A percentile compares a stretch with the other conserved stretches of the same genome.
Conservation (phyloP, 2,888 invertebrate genomes). For the Lathronympha strigana region DNA sequence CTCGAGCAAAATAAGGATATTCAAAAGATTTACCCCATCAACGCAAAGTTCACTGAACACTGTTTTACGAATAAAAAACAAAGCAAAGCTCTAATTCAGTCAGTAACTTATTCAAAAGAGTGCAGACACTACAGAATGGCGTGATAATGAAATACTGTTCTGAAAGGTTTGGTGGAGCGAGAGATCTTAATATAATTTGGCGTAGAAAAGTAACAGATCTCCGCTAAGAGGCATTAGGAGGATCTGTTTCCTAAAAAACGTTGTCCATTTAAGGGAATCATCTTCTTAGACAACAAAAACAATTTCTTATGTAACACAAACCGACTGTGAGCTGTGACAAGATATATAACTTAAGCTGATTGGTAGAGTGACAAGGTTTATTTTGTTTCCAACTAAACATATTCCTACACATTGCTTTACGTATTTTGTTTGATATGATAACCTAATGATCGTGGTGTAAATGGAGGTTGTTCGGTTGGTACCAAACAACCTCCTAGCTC, state of each 20-base stretch:
- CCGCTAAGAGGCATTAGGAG: slow-evolving; percentile 31
- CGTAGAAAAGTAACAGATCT: slow-evolving; percentile 39
- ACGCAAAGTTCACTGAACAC: slow-evolving; percentile 29
- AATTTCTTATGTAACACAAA: background rate
- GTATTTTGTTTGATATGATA: background rate
- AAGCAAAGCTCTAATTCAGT: slow-evolving; percentile 34
- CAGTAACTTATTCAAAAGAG: slow-evolving; percentile 38
- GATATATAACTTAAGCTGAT: slow-evolving; percentile 5
- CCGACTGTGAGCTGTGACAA: background rate
- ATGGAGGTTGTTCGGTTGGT: too few species aligned
- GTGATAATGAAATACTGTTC: slow-evolving; percentile 33
- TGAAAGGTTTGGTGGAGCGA: slow-evolving; percentile 37
- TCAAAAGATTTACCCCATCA: slow-evolving; percentile 4
- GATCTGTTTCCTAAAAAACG: slow-evolving; percentile 33
- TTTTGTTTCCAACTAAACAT: background rate
- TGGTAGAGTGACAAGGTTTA: slow-evolving; percentile 1
- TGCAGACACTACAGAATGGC: slow-evolving; percentile 39
- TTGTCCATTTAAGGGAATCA: slow-evolving; percentile 17
- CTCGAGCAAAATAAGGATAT: background rate
- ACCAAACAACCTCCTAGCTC: too few species aligned
- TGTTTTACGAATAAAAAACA: slow-evolving; percentile 29
- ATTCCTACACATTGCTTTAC: background rate
- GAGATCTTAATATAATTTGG: slow-evolving; percentile 38
- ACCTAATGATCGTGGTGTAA: background rate
- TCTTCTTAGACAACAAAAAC: slow-evolving; percentile 4